phyloP scores from a whole-genome alignment of 1,140 invertebrate genomes.

The Eupristina koningsbergeri region DNA sequence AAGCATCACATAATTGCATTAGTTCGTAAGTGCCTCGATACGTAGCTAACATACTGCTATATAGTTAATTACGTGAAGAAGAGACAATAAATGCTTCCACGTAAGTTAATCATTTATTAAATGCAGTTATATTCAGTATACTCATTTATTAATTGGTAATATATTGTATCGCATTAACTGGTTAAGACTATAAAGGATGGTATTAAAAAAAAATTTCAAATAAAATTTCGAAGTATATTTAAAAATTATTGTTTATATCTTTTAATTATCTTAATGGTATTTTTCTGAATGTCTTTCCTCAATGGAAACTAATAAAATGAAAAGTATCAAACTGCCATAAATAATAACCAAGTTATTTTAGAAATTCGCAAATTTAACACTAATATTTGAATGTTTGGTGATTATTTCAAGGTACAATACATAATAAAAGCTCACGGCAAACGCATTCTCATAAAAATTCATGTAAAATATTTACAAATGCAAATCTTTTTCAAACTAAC shows the following conservation, averaged over 20 bases:
- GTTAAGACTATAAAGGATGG: not conserved
- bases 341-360: conserved; percentile 29
- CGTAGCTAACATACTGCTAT: conserved; percentile 28
- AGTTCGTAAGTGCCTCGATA: conserved; percentile 47
- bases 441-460: conserved; percentile 60
- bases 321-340: not conserved
- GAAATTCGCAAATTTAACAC: not conserved
- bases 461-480: conserved; percentile 44
- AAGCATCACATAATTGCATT: conserved; percentile 7
- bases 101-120: conserved; percentile 30
- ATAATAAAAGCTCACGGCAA: too few relatives aligned
- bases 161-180: not conserved
- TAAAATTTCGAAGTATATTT: not conserved
- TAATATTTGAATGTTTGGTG: not conserved
- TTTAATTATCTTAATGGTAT: not conserved
- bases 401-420: too few relatives aligned
- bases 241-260: not conserved
- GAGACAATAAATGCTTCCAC: conserved; percentile 43
- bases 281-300: not conserved
- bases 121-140: not conserved
- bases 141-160: not conserved
- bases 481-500: not conserved
- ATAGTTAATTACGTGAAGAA: conserved; percentile 17
- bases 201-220: not conserved
- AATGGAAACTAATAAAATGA: not conserved